phyloP scores from a whole-genome alignment of 2,797 vertebrate genomes.

The Sebastes steindachneri region DNA sequence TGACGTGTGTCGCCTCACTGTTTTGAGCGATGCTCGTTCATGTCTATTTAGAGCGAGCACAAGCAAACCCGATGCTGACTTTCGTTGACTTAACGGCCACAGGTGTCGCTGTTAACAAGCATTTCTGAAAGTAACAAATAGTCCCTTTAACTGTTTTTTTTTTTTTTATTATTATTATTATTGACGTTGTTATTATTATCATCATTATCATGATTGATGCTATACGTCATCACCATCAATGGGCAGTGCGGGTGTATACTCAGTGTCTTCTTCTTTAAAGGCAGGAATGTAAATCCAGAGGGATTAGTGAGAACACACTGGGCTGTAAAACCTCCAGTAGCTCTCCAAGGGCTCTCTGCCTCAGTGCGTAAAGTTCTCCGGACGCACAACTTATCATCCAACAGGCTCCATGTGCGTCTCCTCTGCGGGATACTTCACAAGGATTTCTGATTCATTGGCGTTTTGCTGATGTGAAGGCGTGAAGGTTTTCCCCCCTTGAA shows the following conservation, averaged over 20 bases:
- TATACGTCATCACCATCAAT: background rate
- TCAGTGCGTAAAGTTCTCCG: constrained; percentile 71
- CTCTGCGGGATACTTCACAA: constrained; percentile 48
- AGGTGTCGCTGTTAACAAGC: too few relatives aligned
- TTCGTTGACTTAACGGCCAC: too few relatives aligned
- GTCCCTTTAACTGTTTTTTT: background rate
- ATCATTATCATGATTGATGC: background rate
- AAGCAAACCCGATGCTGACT: too few relatives aligned
- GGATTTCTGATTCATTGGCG: constrained; percentile 30
- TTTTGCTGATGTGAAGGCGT: constrained; percentile 42
- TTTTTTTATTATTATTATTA: background rate
- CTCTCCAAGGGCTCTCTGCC: constrained; percentile 71
- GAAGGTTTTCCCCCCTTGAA: constrained; percentile 29
- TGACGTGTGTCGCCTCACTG: too few relatives aligned
- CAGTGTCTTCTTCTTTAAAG: constrained; percentile 58
- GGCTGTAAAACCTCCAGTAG: constrained; percentile 63
- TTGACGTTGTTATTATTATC: background rate
- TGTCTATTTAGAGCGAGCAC: too few relatives aligned
- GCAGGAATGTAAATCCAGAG: constrained; percentile 77
- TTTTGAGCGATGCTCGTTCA: too few relatives aligned
- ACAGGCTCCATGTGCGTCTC: constrained; percentile 60
- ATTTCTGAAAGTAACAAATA: too few relatives aligned
- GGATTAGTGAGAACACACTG: constrained; percentile 67
- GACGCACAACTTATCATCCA: constrained; percentile 46
- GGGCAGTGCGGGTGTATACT: background rate